Evolutionary conservation across 2,888 invertebrate species (phyloP), one percentile per base, ranked within the genome.

Genomic region (Apodemia mormo): DNA sequence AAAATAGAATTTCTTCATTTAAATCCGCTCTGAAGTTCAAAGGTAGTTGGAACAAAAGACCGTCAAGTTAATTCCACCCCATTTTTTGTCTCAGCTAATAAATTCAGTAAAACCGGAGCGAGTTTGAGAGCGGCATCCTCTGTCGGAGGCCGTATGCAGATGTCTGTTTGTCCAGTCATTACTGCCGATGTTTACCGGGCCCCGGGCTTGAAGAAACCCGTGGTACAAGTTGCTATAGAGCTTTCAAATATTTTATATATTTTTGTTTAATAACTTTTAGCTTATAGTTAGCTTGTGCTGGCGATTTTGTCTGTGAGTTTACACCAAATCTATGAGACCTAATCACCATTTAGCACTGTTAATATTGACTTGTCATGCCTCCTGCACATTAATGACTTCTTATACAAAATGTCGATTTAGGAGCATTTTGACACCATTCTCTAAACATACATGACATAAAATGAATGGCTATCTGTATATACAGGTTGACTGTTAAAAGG

Each of bases 121-220:
- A 70, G 69, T 73, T 67, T 30, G 33, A 61, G 71, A 70, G 69
- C 65, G 66, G 68, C 64, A 56, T 52, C 58, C 71, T 67, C 66
- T 45, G 73, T 80, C 77, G 49, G 79, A 78, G 82, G 84, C 78
- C 80, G 84, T 94, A 94, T 94, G 94, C 94, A 94, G 94, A 94
- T 94, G 91, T 86, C 86, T 94, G 93, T 94, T 94, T 94, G 94
- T 87, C 87, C 91, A 94, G 94, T 94, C 94, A 94, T 94, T 94
- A 94, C 86, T 82, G 87, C 82, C 81, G 82, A 72, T 76, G 73
- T 74, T 75, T 75, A 71, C 68, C 37, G 64, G 68, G 72, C 71
- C 66, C 65, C 68, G 70, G 72, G 72, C 70, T 72, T 69, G 3
- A 74, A 73, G 73, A 72, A 73, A 69, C 56, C 58, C 70, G 52